These are phyloP conservation scores for Ptiloglossa arizonensis DNA, from an alignment of 1,140 invertebrate species.

Conservation along the genomic window DNA sequence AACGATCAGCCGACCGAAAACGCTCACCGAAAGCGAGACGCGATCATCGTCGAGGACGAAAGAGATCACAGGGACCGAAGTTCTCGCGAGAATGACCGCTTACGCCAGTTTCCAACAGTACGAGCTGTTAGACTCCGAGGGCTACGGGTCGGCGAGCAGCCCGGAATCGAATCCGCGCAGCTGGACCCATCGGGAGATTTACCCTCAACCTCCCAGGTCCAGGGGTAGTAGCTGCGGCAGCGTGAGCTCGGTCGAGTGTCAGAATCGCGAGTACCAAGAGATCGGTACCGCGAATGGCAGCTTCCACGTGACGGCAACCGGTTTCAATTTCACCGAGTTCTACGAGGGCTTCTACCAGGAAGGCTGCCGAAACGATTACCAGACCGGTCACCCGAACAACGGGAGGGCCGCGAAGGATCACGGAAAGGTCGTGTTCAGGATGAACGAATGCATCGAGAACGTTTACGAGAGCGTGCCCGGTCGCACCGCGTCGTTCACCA, in stretches of 20 bases:
- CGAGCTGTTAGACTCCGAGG: constrained; percentile 77
- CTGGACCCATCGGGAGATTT: constrained; percentile 69
- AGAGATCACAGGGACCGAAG: background rate
- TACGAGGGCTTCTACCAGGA: constrained; percentile 76
- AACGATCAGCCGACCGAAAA: background rate
- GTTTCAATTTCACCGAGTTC: constrained; percentile 73
- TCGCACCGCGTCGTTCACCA: constrained; percentile 39
- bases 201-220: constrained; percentile 76
- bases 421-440: constrained; percentile 61
- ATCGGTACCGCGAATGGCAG: constrained; percentile 43
- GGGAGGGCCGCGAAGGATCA: constrained; percentile 59
- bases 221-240: constrained; percentile 77
- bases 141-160: constrained; percentile 78
- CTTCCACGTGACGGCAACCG: constrained; percentile 59
- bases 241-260: constrained; percentile 75
- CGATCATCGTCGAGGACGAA: no score
- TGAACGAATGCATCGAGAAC: constrained; percentile 62
- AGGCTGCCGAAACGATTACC: constrained; percentile 55
- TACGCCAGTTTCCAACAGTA: constrained; percentile 76
- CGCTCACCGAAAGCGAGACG: background rate
- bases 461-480: constrained; percentile 57
- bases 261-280: constrained; percentile 72
- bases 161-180: constrained; percentile 75
- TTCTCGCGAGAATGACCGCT: constrained; percentile 68
- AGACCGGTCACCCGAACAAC: constrained; percentile 15